phyloP scores from a whole-genome alignment of 2,888 invertebrate species.

The Cephus sareptanus region DNA sequence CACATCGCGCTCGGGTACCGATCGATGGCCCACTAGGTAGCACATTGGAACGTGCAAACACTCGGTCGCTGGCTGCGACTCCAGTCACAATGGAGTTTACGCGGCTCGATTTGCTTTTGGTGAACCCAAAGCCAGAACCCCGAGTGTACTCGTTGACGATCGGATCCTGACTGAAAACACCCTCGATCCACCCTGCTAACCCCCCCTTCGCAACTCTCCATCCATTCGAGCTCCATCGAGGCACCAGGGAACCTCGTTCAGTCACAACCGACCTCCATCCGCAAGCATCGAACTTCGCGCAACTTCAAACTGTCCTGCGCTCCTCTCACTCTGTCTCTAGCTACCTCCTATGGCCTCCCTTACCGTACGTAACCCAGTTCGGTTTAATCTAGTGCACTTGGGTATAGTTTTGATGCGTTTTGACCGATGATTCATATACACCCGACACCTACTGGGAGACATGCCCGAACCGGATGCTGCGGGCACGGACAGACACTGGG shows the following conservation, averaged over 20 bases:
- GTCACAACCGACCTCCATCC: not conserved
- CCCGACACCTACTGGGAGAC: too few relatives aligned
- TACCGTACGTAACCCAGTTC: constrained; percentile 29
- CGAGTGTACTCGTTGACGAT: not conserved
- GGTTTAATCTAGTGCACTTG: constrained; percentile 3
- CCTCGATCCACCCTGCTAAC: not conserved
- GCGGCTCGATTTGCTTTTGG: not conserved
- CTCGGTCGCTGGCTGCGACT: not conserved
- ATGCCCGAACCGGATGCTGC: too few relatives aligned
- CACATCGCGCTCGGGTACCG: not conserved
- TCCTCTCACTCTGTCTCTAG: constrained; percentile 3
- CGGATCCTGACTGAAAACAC: not conserved
- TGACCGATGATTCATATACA: too few relatives aligned
- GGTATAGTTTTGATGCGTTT: too few relatives aligned
- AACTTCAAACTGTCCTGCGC: constrained; percentile 7
- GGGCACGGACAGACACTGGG: too few relatives aligned
- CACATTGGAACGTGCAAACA: not conserved
- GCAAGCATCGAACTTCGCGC: not conserved
- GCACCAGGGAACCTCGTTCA: not conserved
- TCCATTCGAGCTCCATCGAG: not conserved
- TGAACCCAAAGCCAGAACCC: not conserved
- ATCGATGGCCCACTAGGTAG: not conserved
- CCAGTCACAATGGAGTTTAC: not conserved
- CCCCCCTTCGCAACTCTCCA: not conserved
- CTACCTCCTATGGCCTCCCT: not conserved